A percentile compares a stretch with the other conserved stretches of the same genome.
Evolutionary conservation across 2,888 invertebrate genomes (phyloP).

Genomic region (Actias luna): DNA sequence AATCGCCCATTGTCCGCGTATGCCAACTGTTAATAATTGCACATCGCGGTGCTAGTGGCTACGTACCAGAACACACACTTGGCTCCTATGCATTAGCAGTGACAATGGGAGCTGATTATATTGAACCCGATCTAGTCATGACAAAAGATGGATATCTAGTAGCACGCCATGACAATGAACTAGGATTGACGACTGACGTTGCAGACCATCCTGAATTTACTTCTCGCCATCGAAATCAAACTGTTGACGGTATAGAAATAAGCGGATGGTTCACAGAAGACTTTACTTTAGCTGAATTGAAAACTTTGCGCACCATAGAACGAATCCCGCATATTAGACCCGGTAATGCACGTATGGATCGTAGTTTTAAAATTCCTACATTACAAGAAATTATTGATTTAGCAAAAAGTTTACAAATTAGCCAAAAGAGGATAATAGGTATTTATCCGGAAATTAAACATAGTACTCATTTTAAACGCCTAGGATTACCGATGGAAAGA

Average conservation of each 20-base stretch:
- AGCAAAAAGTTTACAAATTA: conserved; percentile 57
- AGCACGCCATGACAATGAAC: conserved; percentile 68
- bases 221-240: conserved; percentile 50
- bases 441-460: conserved; percentile 73
- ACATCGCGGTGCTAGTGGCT: conserved; percentile 71
- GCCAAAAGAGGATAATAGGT: conserved; percentile 60
- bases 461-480: conserved; percentile 54
- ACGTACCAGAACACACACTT: conserved; percentile 71
- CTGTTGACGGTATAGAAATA: conserved; percentile 49
- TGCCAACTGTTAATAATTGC: conserved; percentile 58
- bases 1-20: conserved; percentile 27
- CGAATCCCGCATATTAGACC: conserved; percentile 59
- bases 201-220: conserved; percentile 55
- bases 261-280: conserved; percentile 73
- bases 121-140: conserved; percentile 73
- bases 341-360: conserved; percentile 64
- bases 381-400: conserved; percentile 69
- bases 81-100: conserved; percentile 69
- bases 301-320: conserved; percentile 60
- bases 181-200: conserved; percentile 62
- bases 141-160: conserved; percentile 63
- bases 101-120: conserved; percentile 69
- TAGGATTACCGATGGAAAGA: conserved; percentile 61
- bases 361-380: conserved; percentile 58
- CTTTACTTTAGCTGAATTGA: conserved; percentile 67